These are phyloP conservation scores for Palloptera scutellata DNA, from an alignment of 2,888 invertebrate genomes.

Conservation along the genomic window DNA sequence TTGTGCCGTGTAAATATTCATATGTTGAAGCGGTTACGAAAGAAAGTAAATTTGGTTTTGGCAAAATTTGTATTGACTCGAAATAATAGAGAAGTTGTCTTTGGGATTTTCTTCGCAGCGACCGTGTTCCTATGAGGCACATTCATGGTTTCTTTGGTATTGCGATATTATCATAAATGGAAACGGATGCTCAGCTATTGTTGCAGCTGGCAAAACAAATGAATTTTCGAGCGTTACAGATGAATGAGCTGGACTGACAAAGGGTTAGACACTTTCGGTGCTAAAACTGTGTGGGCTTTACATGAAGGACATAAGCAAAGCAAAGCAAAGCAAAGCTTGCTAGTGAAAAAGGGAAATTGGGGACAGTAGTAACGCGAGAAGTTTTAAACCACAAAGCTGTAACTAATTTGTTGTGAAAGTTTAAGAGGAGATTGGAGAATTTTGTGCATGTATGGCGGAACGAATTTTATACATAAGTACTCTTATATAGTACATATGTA, in stretches of 20 bases:
- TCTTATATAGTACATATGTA: no score
- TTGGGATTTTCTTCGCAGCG: no score
- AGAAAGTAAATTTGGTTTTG: background rate
- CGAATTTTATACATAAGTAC: no score
- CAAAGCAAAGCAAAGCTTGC: no score
- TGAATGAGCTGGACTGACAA: conserved; percentile 44
- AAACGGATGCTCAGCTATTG: conserved; percentile 41
- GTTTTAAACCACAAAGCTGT: conserved; percentile 50
- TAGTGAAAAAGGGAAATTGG: no score
- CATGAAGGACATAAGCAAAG: no score
- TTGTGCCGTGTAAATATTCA: conserved; percentile 22
- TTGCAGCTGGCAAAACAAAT: conserved; percentile 62
- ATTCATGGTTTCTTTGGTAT: conserved; percentile 13
- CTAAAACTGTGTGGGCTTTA: no score
- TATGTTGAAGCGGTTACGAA: no score
- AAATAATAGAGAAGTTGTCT: conserved; percentile 9
- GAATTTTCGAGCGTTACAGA: conserved; percentile 56
- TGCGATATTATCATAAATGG: conserved; percentile 35
- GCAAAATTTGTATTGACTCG: conserved; percentile 33
- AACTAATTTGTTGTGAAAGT: conserved; percentile 49
- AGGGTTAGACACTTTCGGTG: conserved; percentile 22
- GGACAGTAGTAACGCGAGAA: conserved; percentile 3
- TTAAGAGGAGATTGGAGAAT: conserved; percentile 33
- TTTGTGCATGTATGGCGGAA: no score
- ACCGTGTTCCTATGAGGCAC: no score